Percentiles rank a stretch among this genome's conserved stretches.
Evolutionary conservation across 2,797 vertebrate genomes (phyloP).

Genomic region (Poeciliopsis paucimaculata): DNA sequence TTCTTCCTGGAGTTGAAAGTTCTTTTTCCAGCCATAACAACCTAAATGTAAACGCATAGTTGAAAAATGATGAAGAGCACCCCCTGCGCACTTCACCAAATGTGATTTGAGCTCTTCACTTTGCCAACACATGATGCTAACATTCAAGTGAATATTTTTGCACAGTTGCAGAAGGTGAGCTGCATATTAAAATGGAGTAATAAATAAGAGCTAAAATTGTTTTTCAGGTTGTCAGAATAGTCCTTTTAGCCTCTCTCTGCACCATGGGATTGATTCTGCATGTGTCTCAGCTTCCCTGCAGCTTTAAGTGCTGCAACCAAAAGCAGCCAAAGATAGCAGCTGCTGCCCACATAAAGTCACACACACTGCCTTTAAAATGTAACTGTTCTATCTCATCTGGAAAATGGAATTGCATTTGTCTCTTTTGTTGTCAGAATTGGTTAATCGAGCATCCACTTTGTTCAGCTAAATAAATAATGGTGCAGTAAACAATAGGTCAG

Average conservation of each 20-base stretch:
- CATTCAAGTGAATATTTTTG: constrained; percentile 9
- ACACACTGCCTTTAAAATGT: neutral
- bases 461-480: neutral
- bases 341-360: constrained; percentile 18
- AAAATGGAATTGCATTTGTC: neutral
- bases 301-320: constrained; percentile 24
- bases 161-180: neutral
- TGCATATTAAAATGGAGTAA: neutral
- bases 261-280: constrained; percentile 30
- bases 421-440: neutral
- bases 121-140: neutral
- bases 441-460: neutral
- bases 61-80: constrained; percentile 21
- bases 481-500: neutral
- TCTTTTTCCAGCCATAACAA: constrained; percentile 8
- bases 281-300: constrained; percentile 37
- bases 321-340: constrained; percentile 18
- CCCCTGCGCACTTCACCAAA: constrained; percentile 28
- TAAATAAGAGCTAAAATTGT: constrained; percentile 5
- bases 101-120: too few relatives aligned
- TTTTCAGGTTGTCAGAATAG: constrained; percentile 19
- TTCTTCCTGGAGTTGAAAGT: constrained; percentile 2
- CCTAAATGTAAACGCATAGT: constrained; percentile 38
- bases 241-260: constrained; percentile 31
- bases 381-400: neutral